These are phyloP conservation scores for Muntiacus reevesi DNA, from an alignment of 2,113 vertebrate genomes.

Conservation along the genomic window DNA sequence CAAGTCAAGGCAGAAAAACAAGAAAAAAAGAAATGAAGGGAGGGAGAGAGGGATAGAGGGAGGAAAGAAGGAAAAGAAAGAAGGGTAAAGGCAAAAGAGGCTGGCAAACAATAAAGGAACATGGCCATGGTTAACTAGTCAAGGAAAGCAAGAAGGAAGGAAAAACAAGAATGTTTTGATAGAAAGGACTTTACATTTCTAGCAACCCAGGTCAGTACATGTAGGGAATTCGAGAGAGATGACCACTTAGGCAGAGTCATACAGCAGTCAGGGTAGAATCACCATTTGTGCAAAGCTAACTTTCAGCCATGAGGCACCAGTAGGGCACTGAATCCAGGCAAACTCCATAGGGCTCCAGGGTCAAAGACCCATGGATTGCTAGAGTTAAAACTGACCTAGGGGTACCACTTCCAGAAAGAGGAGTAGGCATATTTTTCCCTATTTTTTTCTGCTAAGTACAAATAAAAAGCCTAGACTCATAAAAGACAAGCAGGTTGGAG, in stretches of 20 bases:
- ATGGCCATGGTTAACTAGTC: background rate
- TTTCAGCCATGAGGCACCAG: background rate
- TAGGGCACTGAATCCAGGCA: background rate
- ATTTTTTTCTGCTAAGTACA: background rate
- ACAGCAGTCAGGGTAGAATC: background rate
- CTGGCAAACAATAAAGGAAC: background rate
- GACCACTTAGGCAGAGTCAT: background rate
- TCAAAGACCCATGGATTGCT: background rate
- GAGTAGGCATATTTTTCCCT: background rate
- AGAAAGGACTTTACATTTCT: background rate
- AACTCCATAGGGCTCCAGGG: background rate
- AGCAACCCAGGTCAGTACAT: background rate
- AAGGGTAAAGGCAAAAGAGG: background rate
- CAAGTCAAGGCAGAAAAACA: background rate
- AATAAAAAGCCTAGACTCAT: background rate
- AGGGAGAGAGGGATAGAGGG: background rate
- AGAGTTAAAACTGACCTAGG: background rate
- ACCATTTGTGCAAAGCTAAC: background rate
- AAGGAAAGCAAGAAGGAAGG: background rate
- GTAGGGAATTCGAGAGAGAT: background rate
- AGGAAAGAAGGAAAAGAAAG: background rate
- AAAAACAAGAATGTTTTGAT: background rate
- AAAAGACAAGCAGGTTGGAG: background rate
- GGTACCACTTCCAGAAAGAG: background rate
- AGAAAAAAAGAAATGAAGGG: background rate